These are phyloP conservation scores for Frankliniella intonsa DNA, from an alignment of 2,888 invertebrate genomes.

Conservation along the genomic window DNA sequence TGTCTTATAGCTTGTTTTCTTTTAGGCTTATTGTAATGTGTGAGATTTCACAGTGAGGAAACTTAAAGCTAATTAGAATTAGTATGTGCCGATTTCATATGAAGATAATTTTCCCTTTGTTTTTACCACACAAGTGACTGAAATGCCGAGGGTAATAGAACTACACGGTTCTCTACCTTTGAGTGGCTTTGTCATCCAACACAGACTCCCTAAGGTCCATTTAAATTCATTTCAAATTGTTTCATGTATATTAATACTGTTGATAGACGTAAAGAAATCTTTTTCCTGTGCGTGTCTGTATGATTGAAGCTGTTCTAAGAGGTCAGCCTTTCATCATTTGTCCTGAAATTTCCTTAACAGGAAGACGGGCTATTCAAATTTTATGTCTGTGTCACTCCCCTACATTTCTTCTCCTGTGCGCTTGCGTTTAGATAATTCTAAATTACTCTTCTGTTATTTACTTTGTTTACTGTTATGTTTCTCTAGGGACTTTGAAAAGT, in stretches of 20 bases:
- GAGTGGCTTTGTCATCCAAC: too few species aligned
- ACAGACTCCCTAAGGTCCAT: too few species aligned
- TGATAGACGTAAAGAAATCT: too few species aligned
- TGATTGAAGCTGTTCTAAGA: too few species aligned
- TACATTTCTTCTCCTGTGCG: neutral
- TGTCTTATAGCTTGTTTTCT: neutral
- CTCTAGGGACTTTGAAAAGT: neutral
- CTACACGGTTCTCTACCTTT: too few species aligned
- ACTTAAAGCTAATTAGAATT: neutral
- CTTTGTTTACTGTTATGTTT: neutral
- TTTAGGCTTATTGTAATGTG: conserved; percentile 2
- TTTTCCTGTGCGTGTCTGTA: too few species aligned
- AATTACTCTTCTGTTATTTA: neutral
- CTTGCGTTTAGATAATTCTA: neutral
- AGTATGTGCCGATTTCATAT: neutral
- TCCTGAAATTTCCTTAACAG: too few species aligned
- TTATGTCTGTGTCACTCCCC: neutral
- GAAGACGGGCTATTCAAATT: neutral
- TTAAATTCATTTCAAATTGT: too few species aligned
- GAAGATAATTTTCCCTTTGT: too few species aligned
- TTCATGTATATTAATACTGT: too few species aligned
- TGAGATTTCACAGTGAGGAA: neutral
- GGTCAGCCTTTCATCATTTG: too few species aligned
- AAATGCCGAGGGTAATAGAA: neutral
- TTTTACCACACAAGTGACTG: neutral